Evolutionary conservation across 2,888 invertebrate genomes (phyloP).

Genomic region (Drosophila nr. perissopoda): DNA sequence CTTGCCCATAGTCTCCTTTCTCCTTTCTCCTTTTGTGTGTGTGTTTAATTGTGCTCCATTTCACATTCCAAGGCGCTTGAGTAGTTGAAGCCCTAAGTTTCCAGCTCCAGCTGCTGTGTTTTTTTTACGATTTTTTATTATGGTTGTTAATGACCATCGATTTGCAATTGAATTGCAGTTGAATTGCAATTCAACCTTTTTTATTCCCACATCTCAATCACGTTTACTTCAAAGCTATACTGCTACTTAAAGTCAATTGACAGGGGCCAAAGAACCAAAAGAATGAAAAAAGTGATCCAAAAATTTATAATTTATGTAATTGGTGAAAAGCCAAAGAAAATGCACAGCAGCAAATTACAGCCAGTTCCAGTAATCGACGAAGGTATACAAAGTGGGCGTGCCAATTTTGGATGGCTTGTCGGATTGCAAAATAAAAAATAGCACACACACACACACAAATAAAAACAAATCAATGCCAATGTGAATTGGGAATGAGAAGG

Average conservation of each 20-base stretch:
- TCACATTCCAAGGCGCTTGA: constrained; percentile 27
- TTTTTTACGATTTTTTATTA: constrained; percentile 1
- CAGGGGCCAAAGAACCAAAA: constrained; percentile 8
- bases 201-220: constrained; percentile 19
- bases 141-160: constrained; percentile 39
- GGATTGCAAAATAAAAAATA: not conserved
- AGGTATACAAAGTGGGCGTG: constrained; percentile 42
- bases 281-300: constrained; percentile 53
- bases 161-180: constrained; percentile 16
- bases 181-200: constrained; percentile 28
- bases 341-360: constrained; percentile 68
- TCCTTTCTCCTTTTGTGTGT: not conserved
- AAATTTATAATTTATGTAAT: constrained; percentile 79
- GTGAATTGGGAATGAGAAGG: not conserved
- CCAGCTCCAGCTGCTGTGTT: not conserved
- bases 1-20: constrained; percentile 1
- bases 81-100: not conserved
- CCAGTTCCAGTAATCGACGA: constrained; percentile 54
- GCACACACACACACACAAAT: not conserved
- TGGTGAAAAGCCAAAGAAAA: constrained; percentile 58
- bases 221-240: constrained; percentile 39
- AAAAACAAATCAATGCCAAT: constrained; percentile 20
- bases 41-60: constrained; percentile 50
- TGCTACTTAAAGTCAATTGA: constrained; percentile 50
- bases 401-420: constrained; percentile 4